phyloP scores from a whole-genome alignment of 2,888 invertebrate species.

The Oasisia sp. region DNA sequence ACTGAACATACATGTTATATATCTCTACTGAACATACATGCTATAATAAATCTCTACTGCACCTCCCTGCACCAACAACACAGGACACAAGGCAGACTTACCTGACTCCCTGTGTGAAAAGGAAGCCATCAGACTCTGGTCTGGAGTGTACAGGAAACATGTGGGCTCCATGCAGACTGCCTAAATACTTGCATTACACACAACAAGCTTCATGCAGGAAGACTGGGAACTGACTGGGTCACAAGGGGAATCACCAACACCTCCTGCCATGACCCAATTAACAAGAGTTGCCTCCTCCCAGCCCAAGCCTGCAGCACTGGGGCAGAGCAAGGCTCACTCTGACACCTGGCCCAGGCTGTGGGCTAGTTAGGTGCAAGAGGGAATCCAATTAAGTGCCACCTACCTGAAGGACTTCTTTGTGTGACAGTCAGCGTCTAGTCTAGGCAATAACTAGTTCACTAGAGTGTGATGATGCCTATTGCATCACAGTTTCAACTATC shows the following conservation, averaged over 20 bases:
- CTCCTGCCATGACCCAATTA: not conserved
- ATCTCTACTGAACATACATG: not conserved
- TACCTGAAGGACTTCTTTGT: not conserved
- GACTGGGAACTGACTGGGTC: not conserved
- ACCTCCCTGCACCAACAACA: not conserved
- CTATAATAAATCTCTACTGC: not conserved
- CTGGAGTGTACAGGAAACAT: not conserved
- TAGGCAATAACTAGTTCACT: too few relatives aligned
- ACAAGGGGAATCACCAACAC: not conserved
- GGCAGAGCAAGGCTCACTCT: not conserved
- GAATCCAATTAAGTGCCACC: not conserved
- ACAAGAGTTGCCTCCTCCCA: not conserved
- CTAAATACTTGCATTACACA: not conserved
- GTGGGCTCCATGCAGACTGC: not conserved
- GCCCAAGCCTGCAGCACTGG: not conserved
- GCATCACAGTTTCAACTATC: not conserved
- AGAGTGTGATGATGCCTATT: not conserved
- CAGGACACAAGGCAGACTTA: not conserved
- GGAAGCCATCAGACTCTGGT: not conserved
- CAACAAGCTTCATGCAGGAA: not conserved
- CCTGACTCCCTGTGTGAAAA: not conserved
- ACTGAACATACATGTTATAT: not conserved
- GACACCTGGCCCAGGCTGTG: not conserved
- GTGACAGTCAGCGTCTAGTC: not conserved
- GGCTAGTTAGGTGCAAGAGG: not conserved